These are phyloP conservation scores for Sisor rabdophorus DNA, from an alignment of 2,113 vertebrate genomes.

Conservation along the genomic window DNA sequence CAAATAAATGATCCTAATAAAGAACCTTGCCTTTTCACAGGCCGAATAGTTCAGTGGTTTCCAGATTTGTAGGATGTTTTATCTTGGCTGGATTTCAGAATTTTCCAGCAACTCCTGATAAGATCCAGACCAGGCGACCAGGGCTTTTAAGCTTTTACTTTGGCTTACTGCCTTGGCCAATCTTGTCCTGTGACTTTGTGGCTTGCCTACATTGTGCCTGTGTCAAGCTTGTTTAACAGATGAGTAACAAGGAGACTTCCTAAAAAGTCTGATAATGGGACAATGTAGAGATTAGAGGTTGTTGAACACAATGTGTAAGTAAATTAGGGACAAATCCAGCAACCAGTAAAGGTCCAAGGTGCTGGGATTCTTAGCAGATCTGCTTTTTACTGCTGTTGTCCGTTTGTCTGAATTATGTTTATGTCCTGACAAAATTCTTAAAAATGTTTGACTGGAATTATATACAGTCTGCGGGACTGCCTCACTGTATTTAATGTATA, in stretches of 20 bases:
- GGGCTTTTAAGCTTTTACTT: constrained; percentile 51
- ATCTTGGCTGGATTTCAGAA: constrained; percentile 65
- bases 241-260: constrained; percentile 55
- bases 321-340: constrained; percentile 39
- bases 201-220: constrained; percentile 35
- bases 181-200: constrained; percentile 37
- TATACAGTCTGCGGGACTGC: background rate
- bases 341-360: constrained; percentile 44
- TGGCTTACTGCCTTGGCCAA: constrained; percentile 43
- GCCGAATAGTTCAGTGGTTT: constrained; percentile 60
- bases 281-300: constrained; percentile 73
- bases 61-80: constrained; percentile 66
- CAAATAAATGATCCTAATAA: constrained; percentile 53
- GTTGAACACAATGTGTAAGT: constrained; percentile 72
- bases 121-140: constrained; percentile 58
- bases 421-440: background rate
- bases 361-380: background rate
- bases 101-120: constrained; percentile 55
- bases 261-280: constrained; percentile 62
- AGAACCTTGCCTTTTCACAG: constrained; percentile 53
- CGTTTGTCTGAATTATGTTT: background rate
- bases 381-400: background rate
- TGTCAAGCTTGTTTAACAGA: constrained; percentile 53
- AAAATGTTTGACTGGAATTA: background rate
- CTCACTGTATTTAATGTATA: background rate